Evolutionary conservation across 2,888 invertebrate genomes (phyloP), one percentile per base, ranked within the genome.

Genomic region (Trachelus troglodyta): DNA sequence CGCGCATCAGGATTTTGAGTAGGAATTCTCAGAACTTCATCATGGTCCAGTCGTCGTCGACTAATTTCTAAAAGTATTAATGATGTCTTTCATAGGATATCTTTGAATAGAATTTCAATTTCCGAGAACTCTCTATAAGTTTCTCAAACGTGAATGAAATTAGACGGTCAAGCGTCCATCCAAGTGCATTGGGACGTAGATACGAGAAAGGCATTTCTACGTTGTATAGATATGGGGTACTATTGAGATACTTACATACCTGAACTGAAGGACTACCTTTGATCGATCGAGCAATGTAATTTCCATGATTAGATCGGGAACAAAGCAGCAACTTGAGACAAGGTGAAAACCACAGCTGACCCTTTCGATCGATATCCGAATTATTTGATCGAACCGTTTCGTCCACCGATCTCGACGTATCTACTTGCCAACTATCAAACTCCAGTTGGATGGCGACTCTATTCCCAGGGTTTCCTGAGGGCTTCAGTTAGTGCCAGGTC

Each of bases 271-370:
- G 11, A 73, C 71, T 78, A 81, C 82, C 87, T 88, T 88, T 88
- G 88, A 88, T 81, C 85, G 85, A 82, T 83, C 84, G 81, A 85
- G 84, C 85, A 86, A 84, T 82, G 82, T 86, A 86, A 88, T 86
- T 88, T 86, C 84, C 81, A 82, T 87, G 87, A 88, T 88, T 88
- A 84, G 85, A 79, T 80, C 79, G 83, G 78, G 84, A 85, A 88
- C 87, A 88, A 87, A 87, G 86, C 83, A 40, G 75, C 79, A 77
- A 79, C 80, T 79, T 78, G 80, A 82, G 84, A 83, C 83, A 85
- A 82, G 79, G 79, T 75, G 80, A 75, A 74, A 79, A 34, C 75
- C 76, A 35, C 76, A 75, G 69, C 56, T 35, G 69, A 77, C 75
- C 78, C 76, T 76, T 78, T 56, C 78, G 79, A 79, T 78, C 78